phyloP scores from a whole-genome alignment of 2,888 invertebrate species.

The Apotomis betuletana region DNA sequence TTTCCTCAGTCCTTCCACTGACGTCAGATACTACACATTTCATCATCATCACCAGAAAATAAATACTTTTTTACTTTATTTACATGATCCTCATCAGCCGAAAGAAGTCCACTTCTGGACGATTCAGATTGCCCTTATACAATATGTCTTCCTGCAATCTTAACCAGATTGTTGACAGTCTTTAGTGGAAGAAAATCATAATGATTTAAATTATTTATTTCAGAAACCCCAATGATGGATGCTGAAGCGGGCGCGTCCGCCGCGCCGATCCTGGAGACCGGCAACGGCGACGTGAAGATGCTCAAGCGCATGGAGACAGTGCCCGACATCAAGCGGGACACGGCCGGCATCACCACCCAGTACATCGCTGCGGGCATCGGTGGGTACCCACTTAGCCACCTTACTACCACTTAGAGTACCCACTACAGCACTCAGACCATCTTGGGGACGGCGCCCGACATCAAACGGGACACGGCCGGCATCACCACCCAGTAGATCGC shows the following conservation, averaged over 20 bases:
- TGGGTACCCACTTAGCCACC: slow-evolving; percentile 45
- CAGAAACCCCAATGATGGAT: slow-evolving; percentile 19
- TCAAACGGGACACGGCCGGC: slow-evolving; percentile 75
- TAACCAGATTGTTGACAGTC: too few species aligned
- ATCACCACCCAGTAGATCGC: slow-evolving; percentile 78
- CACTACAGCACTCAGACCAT: too few species aligned
- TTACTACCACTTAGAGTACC: too few species aligned
- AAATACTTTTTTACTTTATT: too few species aligned
- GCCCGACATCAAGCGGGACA: slow-evolving; percentile 76
- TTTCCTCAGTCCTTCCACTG: too few species aligned
- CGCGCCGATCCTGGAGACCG: slow-evolving; percentile 31
- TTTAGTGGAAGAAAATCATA: not conserved
- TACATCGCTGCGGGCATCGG: slow-evolving; percentile 78
- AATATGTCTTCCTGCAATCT: too few species aligned
- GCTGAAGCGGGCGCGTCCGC: slow-evolving; percentile 17
- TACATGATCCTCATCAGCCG: too few species aligned
- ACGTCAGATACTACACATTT: too few species aligned
- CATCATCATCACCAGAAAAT: too few species aligned
- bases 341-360: slow-evolving; percentile 77
- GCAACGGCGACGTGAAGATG: slow-evolving; percentile 62
- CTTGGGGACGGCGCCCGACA: slow-evolving; percentile 72
- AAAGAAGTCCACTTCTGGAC: too few species aligned
- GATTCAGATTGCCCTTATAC: too few species aligned
- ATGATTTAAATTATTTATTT: not conserved
- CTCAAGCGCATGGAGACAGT: slow-evolving; percentile 70